Conservation (phyloP, 2,888 invertebrate genomes). For the Drosophila parthenogenetica region DNA sequence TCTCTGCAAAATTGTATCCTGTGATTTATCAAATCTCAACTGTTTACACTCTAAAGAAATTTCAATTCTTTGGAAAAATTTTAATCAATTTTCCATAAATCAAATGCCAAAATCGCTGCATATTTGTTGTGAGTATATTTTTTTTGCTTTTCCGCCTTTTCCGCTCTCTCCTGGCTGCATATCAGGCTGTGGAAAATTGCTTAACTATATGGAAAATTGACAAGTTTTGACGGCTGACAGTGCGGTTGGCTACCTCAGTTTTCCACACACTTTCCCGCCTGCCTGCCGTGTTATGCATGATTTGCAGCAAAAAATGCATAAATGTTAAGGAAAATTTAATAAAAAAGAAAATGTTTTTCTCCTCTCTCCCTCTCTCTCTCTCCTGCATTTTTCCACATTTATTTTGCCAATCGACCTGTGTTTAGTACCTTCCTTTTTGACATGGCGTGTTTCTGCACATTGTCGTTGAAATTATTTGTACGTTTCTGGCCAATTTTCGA, state of each 20-base stretch:
- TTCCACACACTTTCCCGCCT: background rate
- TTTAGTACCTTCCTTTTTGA: slow-evolving; percentile 22
- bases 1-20: background rate
- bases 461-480: slow-evolving; percentile 61
- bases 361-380: background rate
- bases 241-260: slow-evolving; percentile 53
- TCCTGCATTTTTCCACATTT: background rate
- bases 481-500: slow-evolving; percentile 69
- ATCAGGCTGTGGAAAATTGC: slow-evolving; percentile 65
- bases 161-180: slow-evolving; percentile 28
- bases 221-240: slow-evolving; percentile 74
- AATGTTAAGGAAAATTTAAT: slow-evolving; percentile 57
- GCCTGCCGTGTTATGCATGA: slow-evolving; percentile 39
- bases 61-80: slow-evolving; percentile 22
- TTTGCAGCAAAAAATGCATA: slow-evolving; percentile 57
- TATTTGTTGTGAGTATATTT: slow-evolving; percentile 31
- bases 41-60: background rate
- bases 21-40: slow-evolving; percentile 7
- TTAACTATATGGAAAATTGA: slow-evolving; percentile 81
- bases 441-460: slow-evolving; percentile 66
- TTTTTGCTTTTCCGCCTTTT: background rate
- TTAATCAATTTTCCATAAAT: slow-evolving; percentile 75
- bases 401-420: slow-evolving; percentile 11
- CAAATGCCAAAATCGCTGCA: slow-evolving; percentile 60
- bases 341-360: slow-evolving; percentile 36